Conservation (phyloP, 92 coral and sea anemone genomes). For the Virgularia gustaviana region DNA sequence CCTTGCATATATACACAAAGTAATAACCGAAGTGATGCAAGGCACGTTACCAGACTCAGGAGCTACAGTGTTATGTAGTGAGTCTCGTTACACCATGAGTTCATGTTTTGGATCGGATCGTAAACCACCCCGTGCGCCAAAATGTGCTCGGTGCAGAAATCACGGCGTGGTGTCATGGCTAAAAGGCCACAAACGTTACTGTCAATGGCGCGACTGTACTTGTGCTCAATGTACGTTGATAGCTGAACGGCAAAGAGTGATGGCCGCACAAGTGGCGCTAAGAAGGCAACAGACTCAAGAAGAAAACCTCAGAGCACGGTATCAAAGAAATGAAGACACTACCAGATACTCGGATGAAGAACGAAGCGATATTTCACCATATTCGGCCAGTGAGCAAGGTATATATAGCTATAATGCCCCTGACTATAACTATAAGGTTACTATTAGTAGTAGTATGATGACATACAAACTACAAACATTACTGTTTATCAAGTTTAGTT, state of each 20-base stretch:
- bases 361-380: constrained; percentile 20
- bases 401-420: no score
- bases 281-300: constrained; percentile 97
- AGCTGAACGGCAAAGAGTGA: constrained; percentile 94
- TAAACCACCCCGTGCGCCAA: constrained; percentile 60
- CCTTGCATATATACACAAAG: no score
- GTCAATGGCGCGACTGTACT: constrained; percentile 97
- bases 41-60: no score
- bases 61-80: no score
- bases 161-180: constrained; percentile 94
- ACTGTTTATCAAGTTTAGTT: not conserved
- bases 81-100: constrained; percentile 1
- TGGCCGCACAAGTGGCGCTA: constrained; percentile 98
- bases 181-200: constrained; percentile 97
- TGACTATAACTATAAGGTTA: no score
- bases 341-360: constrained; percentile 32
- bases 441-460: no score
- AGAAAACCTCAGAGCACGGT: constrained; percentile 70
- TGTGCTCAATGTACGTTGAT: constrained; percentile 92
- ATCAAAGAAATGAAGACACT: constrained; percentile 22
- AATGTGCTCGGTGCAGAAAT: constrained; percentile 96
- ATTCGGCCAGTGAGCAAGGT: constrained; percentile 9
- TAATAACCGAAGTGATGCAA: no score
- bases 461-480: no score
- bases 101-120: constrained; percentile 15